phyloP scores from a whole-genome alignment of 2,888 invertebrate genomes.

The Drosophila emarginata region DNA sequence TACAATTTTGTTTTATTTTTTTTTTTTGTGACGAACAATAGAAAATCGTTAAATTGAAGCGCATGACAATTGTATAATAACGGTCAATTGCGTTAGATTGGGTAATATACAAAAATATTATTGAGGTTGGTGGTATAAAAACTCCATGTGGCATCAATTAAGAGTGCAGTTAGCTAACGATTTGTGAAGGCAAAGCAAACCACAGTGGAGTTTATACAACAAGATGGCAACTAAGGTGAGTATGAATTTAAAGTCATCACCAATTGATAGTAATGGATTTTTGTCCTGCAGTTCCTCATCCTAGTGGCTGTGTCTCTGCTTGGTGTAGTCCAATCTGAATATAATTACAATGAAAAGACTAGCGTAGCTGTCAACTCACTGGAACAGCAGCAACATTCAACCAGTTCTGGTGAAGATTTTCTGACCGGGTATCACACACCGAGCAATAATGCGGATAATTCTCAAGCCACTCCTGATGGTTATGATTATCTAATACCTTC shows the following conservation, averaged over 20 bases:
- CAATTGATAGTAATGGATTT: neutral
- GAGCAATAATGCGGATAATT: conserved; percentile 53
- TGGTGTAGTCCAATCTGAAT: conserved; percentile 44
- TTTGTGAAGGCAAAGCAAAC: conserved; percentile 41
- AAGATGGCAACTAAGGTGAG: conserved; percentile 53
- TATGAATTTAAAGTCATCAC: neutral
- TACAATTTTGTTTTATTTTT: conserved; percentile 46
- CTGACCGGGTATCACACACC: conserved; percentile 49
- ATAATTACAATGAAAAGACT: conserved; percentile 43
- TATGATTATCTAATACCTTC: conserved; percentile 52
- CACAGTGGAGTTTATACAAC: conserved; percentile 18
- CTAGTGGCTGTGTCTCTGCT: conserved; percentile 49
- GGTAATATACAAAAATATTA: conserved; percentile 46
- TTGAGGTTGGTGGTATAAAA: conserved; percentile 53
- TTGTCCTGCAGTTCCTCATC: conserved; percentile 40
- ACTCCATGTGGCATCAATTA: conserved; percentile 44
- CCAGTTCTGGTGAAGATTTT: conserved; percentile 58
- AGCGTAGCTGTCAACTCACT: conserved; percentile 38
- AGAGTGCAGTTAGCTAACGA: conserved; percentile 60
- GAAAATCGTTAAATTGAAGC: conserved; percentile 61
- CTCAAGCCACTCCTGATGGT: conserved; percentile 60
- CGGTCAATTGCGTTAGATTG: conserved; percentile 36
- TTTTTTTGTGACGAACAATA: conserved; percentile 28
- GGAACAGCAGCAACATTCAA: conserved; percentile 31
- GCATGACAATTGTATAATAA: conserved; percentile 68